Evolutionary conservation across 2,888 invertebrate genomes (phyloP).

Genomic region (Parapristionchus giblindavisi): DNA sequence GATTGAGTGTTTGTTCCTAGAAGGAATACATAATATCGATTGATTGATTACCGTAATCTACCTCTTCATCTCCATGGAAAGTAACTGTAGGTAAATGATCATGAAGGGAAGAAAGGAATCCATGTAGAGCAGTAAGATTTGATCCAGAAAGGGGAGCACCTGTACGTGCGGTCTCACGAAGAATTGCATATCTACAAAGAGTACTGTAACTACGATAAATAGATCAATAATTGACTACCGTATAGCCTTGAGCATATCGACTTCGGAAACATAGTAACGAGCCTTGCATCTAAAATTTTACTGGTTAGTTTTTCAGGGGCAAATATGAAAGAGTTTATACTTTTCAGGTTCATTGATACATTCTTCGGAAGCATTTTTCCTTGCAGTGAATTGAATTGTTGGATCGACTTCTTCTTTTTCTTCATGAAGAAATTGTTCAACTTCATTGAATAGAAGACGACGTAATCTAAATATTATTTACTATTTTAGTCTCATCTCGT

Average conservation of each 20-base stretch:
- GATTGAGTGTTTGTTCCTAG: neutral
- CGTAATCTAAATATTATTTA: constrained; percentile 55
- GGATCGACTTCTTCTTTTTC: constrained; percentile 11
- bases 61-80: constrained; percentile 41
- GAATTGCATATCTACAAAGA: constrained; percentile 50
- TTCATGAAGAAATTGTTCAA: constrained; percentile 56
- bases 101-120: constrained; percentile 61
- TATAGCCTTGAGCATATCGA: constrained; percentile 68
- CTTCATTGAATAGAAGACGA: constrained; percentile 60
- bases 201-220: too few species aligned
- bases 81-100: constrained; percentile 56
- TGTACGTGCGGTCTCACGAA: constrained; percentile 50
- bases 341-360: constrained; percentile 31
- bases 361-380: constrained; percentile 20
- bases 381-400: constrained; percentile 8
- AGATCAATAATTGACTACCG: constrained; percentile 37
- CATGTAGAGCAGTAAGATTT: constrained; percentile 66
- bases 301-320: neutral
- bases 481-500: too few species aligned
- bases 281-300: constrained; percentile 7
- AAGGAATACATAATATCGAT: neutral
- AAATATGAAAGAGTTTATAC: neutral
- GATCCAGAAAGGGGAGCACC: constrained; percentile 58
- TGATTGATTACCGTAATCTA: neutral
- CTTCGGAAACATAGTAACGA: constrained; percentile 62